Conservation (phyloP, 2,888 invertebrate genomes). For the Orchesellides sinensis region DNA sequence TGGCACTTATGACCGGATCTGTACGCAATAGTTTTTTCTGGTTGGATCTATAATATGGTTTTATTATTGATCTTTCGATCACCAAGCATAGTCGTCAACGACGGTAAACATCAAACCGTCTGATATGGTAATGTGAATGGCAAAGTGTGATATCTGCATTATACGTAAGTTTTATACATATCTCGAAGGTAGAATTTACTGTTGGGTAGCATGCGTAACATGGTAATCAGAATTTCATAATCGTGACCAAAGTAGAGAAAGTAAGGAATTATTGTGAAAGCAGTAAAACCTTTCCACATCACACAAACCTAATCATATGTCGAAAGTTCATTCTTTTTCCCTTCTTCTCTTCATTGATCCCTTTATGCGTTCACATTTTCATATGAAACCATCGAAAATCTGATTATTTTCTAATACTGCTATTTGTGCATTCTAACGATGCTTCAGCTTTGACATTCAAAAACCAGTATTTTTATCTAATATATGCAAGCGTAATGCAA, state of each 20-base stretch:
- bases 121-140: not conserved
- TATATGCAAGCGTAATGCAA: not conserved
- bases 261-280: not conserved
- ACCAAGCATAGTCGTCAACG: not conserved
- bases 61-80: constrained; percentile 37
- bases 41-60: constrained; percentile 19
- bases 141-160: no score
- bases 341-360: not conserved
- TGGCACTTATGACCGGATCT: constrained; percentile 24
- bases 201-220: constrained; percentile 7
- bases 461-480: not conserved
- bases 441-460: constrained; percentile 10
- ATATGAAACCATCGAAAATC: not conserved
- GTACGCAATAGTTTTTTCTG: constrained; percentile 32
- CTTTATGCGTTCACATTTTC: not conserved
- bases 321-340: not conserved
- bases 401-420: not conserved
- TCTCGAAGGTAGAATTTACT: constrained; percentile 9
- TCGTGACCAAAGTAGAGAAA: constrained; percentile 17
- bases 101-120: not conserved
- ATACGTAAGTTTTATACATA: not conserved
- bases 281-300: no score
- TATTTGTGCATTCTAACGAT: not conserved
- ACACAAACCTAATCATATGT: no score
- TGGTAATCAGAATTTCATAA: constrained; percentile 30